Percentiles rank a stretch among this genome's conserved stretches.
phyloP scores from a whole-genome alignment of 2,113 vertebrate species.

The Xenus cinereus region DNA sequence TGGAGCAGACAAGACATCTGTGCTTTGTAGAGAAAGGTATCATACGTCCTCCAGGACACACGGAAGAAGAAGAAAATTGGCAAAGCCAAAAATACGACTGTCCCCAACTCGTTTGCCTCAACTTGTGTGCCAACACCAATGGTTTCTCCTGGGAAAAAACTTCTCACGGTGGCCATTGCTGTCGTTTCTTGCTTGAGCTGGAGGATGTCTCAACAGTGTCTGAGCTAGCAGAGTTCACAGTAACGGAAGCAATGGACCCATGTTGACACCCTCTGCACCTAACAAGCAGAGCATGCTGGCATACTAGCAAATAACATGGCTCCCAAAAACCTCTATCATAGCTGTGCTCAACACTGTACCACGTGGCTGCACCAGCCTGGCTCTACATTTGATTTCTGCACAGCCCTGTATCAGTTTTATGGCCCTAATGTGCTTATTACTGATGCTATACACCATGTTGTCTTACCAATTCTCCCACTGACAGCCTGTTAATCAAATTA shows the following conservation, averaged over 20 bases:
- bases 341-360: neutral
- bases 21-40: neutral
- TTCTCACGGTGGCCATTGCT: neutral
- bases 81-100: neutral
- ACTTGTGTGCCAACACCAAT: fast-evolving
- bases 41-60: neutral
- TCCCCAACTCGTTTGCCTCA: neutral
- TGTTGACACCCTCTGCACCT: neutral
- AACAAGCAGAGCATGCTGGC: neutral
- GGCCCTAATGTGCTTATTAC: neutral
- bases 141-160: neutral
- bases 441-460: neutral
- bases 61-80: neutral
- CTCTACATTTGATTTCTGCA: neutral
- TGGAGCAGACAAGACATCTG: neutral
- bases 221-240: neutral
- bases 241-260: neutral
- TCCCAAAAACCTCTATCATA: neutral
- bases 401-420: neutral
- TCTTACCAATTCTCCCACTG: neutral
- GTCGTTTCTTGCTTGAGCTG: neutral
- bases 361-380: neutral
- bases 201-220: neutral
- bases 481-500: neutral
- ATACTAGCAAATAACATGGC: neutral